Conservation (phyloP, 2,888 invertebrate genomes). For the Apamea anceps region DNA sequence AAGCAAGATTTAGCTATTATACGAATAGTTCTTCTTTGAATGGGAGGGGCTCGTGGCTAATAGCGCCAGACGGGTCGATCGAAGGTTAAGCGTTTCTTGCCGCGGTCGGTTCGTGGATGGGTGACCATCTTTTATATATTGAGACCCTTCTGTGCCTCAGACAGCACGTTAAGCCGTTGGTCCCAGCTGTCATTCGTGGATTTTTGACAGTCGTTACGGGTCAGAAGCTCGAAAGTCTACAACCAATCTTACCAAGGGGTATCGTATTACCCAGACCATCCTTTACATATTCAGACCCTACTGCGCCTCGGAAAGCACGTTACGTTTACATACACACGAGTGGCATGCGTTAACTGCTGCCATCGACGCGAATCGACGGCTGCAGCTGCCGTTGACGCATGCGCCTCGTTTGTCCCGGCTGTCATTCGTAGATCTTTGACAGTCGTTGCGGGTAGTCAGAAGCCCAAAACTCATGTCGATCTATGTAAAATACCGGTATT, state of each 20-base stretch:
- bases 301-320: neutral
- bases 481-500: no score
- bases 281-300: no score
- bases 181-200: no score
- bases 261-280: no score
- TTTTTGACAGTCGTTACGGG: no score
- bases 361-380: no score
- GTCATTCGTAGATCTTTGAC: neutral
- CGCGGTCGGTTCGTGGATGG: neutral
- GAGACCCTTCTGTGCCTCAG: no score
- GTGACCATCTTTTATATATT: neutral
- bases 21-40: conserved; percentile 17
- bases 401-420: neutral
- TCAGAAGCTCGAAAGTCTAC: no score
- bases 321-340: neutral
- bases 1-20: conserved; percentile 21
- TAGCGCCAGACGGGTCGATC: neutral
- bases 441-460: neutral
- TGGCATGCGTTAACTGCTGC: neutral
- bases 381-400: neutral
- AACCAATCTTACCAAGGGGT: no score
- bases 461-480: no score
- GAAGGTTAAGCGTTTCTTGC: neutral
- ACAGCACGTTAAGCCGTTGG: neutral
- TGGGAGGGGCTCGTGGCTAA: neutral